phyloP scores from a whole-genome alignment of 2,888 invertebrate species.

The Tiphia femorata region DNA sequence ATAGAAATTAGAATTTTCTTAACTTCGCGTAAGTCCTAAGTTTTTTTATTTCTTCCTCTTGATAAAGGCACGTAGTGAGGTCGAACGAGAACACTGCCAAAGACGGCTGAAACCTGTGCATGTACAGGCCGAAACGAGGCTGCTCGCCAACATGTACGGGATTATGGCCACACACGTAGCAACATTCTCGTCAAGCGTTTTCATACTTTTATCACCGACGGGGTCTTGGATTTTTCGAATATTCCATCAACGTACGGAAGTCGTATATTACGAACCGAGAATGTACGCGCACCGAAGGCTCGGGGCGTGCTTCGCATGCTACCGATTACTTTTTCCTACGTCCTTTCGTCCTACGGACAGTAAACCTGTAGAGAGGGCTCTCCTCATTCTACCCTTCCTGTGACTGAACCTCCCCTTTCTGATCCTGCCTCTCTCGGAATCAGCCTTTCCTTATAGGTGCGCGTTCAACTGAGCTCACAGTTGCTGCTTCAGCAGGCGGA shows the following conservation, averaged over 20 bases:
- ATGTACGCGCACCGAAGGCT: constrained; percentile 44
- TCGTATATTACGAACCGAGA: constrained; percentile 60
- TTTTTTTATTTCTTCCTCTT: too few species aligned
- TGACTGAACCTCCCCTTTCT: constrained; percentile 11
- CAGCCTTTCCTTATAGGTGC: too few species aligned
- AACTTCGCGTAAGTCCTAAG: too few species aligned
- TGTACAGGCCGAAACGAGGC: constrained; percentile 10
- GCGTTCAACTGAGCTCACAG: too few species aligned
- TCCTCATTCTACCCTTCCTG: constrained; percentile 25
- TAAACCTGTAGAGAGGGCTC: constrained; percentile 26
- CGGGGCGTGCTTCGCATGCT: constrained; percentile 59
- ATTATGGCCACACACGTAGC: constrained; percentile 30
- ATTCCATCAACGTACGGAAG: constrained; percentile 63
- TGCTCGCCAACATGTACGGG: neutral
- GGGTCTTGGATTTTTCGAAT: constrained; percentile 61
- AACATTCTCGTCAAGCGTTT: constrained; percentile 31
- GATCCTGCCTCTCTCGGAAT: constrained; percentile 1
- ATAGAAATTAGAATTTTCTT: too few species aligned
- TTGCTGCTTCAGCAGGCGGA: too few species aligned
- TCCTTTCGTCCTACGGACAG: constrained; percentile 26
- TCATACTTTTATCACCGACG: constrained; percentile 52
- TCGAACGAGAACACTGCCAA: too few species aligned
- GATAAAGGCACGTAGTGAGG: too few species aligned
- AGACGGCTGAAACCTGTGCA: neutral
- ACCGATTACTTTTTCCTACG: constrained; percentile 52